Evolutionary conservation across 2,113 vertebrate species (phyloP).

Genomic region (Cyprinodon brontotheroides): DNA sequence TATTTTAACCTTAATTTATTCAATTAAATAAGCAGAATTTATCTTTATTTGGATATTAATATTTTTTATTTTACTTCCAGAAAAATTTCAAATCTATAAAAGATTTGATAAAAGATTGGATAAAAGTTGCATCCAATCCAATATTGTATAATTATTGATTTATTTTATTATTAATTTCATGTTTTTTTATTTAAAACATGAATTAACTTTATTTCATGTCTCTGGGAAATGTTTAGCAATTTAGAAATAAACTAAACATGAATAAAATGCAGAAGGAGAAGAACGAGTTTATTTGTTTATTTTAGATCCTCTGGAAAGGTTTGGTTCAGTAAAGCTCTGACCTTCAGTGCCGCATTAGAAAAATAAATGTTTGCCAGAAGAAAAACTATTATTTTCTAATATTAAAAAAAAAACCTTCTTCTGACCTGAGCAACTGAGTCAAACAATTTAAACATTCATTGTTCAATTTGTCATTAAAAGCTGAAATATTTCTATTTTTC

Average conservation of each 20-base stretch:
- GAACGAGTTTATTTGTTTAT: not conserved
- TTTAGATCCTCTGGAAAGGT: too few species aligned
- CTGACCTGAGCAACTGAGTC: too few species aligned
- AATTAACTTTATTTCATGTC: not conserved
- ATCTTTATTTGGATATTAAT: too few species aligned
- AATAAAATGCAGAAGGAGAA: not conserved
- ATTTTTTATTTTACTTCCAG: too few species aligned
- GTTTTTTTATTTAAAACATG: not conserved
- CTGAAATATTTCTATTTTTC: not conserved
- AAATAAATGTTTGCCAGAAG: not conserved
- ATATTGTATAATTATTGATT: not conserved
- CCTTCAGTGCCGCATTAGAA: not conserved
- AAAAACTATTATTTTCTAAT: not conserved
- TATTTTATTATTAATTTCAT: not conserved
- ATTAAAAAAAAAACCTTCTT: too few species aligned
- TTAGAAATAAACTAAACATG: not conserved
- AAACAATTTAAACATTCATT: too few species aligned
- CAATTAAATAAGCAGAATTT: too few species aligned
- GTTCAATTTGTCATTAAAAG: not conserved
- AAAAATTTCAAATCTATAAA: too few species aligned
- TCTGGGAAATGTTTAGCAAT: not conserved
- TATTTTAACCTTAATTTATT: too few species aligned
- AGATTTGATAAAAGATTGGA: too few species aligned
- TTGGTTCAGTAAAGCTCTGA: not conserved
- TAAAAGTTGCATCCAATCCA: too few species aligned